Percentiles rank a stretch among this genome's conserved stretches.
These are phyloP conservation scores for Eupithecia subumbrata DNA, from an alignment of 2,888 invertebrate species.

Conservation along the genomic window DNA sequence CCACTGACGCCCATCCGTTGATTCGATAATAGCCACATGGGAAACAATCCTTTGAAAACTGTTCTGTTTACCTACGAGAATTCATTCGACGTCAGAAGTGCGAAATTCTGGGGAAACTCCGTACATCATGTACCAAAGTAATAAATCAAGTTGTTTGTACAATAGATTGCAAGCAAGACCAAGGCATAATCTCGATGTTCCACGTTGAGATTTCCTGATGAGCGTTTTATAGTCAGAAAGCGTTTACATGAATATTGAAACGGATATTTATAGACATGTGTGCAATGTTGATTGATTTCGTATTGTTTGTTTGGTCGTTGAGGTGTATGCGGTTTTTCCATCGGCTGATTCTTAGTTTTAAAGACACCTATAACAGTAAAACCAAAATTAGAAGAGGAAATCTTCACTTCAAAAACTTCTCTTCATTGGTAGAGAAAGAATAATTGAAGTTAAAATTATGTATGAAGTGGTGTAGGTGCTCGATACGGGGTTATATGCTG, in stretches of 20 bases:
- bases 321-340: neutral
- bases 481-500: neutral
- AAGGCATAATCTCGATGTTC: neutral
- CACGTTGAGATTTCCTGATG: conserved; percentile 8
- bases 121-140: neutral
- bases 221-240: conserved; percentile 1
- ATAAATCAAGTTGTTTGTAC: conserved; percentile 1
- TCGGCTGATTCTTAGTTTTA: neutral
- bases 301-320: neutral
- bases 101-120: conserved; percentile 1
- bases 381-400: neutral
- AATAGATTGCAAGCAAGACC: conserved; percentile 1
- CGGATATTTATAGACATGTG: conserved; percentile 23
- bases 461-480: neutral
- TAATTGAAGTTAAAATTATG: neutral
- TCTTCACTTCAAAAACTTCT: neutral
- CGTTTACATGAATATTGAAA: conserved; percentile 17
- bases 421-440: neutral
- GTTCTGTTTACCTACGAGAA: neutral
- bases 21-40: neutral
- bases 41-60: conserved; percentile 1
- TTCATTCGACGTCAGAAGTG: neutral
- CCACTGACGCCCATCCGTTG: neutral
- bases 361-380: neutral
- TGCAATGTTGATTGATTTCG: conserved; percentile 10